Conservation (phyloP, 2,113 vertebrate species). For the Rhinopithecus roxellana region DNA sequence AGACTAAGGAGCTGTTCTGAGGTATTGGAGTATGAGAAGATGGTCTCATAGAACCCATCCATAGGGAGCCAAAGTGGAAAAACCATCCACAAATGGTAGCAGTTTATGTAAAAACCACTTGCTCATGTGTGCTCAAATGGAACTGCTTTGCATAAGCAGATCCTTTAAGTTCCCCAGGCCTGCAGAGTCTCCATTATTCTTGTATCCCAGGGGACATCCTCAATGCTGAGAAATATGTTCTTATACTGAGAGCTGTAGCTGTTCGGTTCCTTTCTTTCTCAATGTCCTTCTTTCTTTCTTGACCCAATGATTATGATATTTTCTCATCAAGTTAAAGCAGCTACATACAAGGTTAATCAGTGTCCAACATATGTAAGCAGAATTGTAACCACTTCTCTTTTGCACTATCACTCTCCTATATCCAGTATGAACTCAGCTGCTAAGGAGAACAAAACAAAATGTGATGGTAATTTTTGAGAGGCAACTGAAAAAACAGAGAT, state of each 20-base stretch:
- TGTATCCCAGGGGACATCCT: not conserved
- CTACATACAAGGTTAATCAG: not conserved
- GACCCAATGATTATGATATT: not conserved
- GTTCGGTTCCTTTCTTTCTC: not conserved
- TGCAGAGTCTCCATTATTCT: not conserved
- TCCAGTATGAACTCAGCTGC: not conserved
- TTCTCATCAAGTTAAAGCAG: not conserved
- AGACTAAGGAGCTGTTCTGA: not conserved
- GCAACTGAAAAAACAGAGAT: not conserved
- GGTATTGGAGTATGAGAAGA: not conserved
- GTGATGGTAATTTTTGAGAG: not conserved
- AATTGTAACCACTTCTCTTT: not conserved
- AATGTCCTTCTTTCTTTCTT: not conserved
- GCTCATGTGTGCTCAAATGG: not conserved
- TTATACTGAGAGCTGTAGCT: not conserved
- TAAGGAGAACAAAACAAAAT: not conserved
- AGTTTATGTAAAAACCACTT: not conserved
- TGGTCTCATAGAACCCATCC: not conserved
- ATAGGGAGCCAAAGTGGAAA: not conserved
- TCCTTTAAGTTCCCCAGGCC: not conserved
- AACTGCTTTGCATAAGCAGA: not conserved
- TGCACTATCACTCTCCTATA: not conserved
- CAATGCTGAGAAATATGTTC: not conserved
- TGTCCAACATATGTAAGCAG: not conserved
- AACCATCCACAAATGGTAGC: not conserved